These are phyloP conservation scores for Mechanitis messenoides DNA, from an alignment of 2,888 invertebrate species.

Conservation along the genomic window DNA sequence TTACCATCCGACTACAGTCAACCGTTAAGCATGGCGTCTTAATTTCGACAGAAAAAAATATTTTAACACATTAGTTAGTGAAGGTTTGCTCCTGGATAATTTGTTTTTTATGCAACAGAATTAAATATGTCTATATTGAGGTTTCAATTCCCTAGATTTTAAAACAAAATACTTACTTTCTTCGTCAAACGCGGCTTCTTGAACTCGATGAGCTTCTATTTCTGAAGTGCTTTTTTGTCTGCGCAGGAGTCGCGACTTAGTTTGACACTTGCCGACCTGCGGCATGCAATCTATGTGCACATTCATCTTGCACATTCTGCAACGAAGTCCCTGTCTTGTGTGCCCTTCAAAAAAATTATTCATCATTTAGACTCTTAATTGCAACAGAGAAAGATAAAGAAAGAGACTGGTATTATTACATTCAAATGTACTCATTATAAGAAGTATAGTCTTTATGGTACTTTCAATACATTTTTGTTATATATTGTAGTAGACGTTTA, in stretches of 20 bases:
- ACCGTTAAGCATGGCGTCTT: conserved; percentile 15
- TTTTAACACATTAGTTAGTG: conserved; percentile 3
- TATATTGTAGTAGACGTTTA: too few species aligned
- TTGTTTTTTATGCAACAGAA: too few species aligned
- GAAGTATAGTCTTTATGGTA: too few species aligned
- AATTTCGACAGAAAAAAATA: conserved; percentile 13
- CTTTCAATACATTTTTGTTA: too few species aligned
- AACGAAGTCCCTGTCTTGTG: conserved; percentile 92
- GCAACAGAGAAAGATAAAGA: too few species aligned
- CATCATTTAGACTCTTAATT: background rate
- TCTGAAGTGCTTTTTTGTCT: conserved; percentile 93
- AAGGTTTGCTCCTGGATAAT: background rate
- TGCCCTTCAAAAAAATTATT: conserved; percentile 79
- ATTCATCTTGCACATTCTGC: conserved; percentile 93
- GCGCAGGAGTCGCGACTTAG: conserved; percentile 88
- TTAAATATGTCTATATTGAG: too few species aligned
- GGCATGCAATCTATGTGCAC: conserved; percentile 93
- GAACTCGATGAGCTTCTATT: conserved; percentile 82
- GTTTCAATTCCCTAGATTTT: background rate
- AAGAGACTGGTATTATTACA: too few species aligned
- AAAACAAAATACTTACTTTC: conserved; percentile 81
- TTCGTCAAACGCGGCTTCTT: conserved; percentile 80
- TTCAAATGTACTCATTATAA: too few species aligned
- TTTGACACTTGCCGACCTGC: conserved; percentile 88
- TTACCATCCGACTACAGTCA: conserved; percentile 17